A percentile compares a stretch with the other conserved stretches of the same genome.
Conservation (phyloP, 2,113 vertebrate species). For the Lanius collurio region DNA sequence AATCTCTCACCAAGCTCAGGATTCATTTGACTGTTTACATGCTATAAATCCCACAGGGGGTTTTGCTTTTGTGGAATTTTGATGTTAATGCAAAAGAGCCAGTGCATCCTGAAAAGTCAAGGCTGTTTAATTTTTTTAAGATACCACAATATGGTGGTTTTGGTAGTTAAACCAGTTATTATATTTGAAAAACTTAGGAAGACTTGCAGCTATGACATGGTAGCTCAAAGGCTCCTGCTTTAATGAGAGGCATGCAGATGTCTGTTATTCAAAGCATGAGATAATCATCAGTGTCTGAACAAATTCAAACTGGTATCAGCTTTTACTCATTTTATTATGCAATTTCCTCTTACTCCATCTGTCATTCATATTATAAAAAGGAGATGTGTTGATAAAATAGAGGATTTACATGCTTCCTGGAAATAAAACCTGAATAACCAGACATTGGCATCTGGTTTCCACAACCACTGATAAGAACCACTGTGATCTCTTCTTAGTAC, state of each 20-base stretch:
- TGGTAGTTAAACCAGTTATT: background rate
- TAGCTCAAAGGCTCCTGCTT: background rate
- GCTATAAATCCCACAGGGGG: background rate
- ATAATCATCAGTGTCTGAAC: constrained; percentile 15
- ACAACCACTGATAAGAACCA: background rate
- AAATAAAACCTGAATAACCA: constrained; percentile 38
- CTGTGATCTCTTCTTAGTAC: background rate
- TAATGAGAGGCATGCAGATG: background rate
- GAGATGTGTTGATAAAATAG: constrained; percentile 33
- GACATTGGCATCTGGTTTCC: background rate
- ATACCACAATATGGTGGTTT: background rate
- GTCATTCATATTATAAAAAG: background rate
- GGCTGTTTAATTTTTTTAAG: constrained; percentile 28
- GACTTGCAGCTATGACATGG: background rate
- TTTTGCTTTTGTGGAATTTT: background rate
- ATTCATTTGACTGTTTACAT: constrained; percentile 24
- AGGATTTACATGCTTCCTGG: constrained; percentile 26
- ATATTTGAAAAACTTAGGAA: background rate
- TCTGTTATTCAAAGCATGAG: constrained; percentile 1
- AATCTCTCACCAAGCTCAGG: background rate
- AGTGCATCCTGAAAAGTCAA: background rate
- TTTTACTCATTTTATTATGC: constrained; percentile 32
- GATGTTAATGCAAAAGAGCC: constrained; percentile 2
- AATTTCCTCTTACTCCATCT: constrained; percentile 15
- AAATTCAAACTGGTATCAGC: constrained; percentile 20